phyloP scores from a whole-genome alignment of 92 coral and sea anemone species.

The Hydrozoanthus gracilis region DNA sequence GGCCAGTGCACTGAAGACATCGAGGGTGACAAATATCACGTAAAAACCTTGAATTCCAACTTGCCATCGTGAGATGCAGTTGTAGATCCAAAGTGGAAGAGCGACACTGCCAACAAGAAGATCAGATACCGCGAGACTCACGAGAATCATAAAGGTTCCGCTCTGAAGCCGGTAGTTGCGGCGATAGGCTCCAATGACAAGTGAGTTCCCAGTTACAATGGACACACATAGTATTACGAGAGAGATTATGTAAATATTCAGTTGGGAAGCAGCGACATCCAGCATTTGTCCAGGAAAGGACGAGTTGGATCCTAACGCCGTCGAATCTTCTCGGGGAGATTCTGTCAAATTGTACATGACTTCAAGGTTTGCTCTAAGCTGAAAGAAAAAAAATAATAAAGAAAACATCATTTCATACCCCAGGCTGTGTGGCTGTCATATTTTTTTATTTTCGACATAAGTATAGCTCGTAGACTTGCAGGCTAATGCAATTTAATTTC shows the following conservation, averaged over 20 bases:
- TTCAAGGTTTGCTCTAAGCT: background rate
- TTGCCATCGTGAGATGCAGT: constrained; percentile 32
- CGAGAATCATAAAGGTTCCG: constrained; percentile 33
- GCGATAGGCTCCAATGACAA: constrained; percentile 31
- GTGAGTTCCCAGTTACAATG: constrained; percentile 30
- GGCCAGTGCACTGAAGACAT: constrained; percentile 41
- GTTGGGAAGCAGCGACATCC: constrained; percentile 16
- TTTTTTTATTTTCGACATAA: too few species aligned
- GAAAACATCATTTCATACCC: too few species aligned
- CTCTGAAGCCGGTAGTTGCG: constrained; percentile 18
- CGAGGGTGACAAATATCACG: constrained; percentile 30
- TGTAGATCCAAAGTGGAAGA: constrained; percentile 35
- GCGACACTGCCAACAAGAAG: constrained; percentile 41
- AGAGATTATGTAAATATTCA: constrained; percentile 2
- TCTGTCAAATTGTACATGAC: constrained; percentile 21
- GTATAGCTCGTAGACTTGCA: too few species aligned
- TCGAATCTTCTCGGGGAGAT: background rate
- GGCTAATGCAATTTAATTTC: too few species aligned
- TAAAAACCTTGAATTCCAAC: constrained; percentile 28
- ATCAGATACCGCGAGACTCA: constrained; percentile 43
- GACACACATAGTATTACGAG: constrained; percentile 16
- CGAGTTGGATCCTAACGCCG: background rate
- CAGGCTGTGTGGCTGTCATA: too few species aligned
- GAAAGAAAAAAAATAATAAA: too few species aligned
- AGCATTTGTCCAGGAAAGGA: background rate